Base-by-base conservation (phyloP, 2,888 invertebrate species). In the Hyalella azteca region DNA sequence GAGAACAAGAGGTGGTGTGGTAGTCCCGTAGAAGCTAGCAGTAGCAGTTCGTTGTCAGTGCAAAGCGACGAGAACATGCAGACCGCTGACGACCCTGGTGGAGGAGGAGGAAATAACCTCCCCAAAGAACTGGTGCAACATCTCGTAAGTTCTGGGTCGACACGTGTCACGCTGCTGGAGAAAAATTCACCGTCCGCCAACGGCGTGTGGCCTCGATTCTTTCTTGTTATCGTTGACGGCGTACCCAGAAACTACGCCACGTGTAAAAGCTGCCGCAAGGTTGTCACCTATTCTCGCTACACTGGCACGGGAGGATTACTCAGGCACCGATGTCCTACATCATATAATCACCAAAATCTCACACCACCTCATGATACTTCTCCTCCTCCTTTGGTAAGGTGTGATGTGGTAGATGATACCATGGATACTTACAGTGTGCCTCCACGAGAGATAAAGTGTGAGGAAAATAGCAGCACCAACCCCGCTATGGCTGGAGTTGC, bases 241-340 rank as follows among this genome's bases (percentile, higher is more conserved):
- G 73, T 79, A 11, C 54, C 78, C 15, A 41, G 83, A 26, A 81
- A 78, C 73, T 83, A 79, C 45, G 83, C 83, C 15, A 81, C 81
- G 13, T 83, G 83, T 75, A 81, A 80, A 45, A 81, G 45, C 78
- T 83, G 83, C 79, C 81, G 75, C 41, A 83, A 83, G 60, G 81
- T 83, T 40, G 83, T 83, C 39, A 83, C 83, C n/a, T 83, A 83
- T 77, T 81, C 83, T 9, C 79, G 81, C 36, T 83, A 83, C 83
- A 83, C 81, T 40, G 83, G 83, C 77, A 83, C 83, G 1, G 83
- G 83, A 0, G 83, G 83, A 2, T 50, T 83, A 41, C 50, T 83
- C 13, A 78, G 83, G 13, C 83, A 83, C 26, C 78, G 83, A 4
- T 83, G 83, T 41, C 59, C 78, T 41, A n/a, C 78, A 3, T 45